Conservation (phyloP, 2,797 vertebrate species). For the Eupleurogrammus muticus region DNA sequence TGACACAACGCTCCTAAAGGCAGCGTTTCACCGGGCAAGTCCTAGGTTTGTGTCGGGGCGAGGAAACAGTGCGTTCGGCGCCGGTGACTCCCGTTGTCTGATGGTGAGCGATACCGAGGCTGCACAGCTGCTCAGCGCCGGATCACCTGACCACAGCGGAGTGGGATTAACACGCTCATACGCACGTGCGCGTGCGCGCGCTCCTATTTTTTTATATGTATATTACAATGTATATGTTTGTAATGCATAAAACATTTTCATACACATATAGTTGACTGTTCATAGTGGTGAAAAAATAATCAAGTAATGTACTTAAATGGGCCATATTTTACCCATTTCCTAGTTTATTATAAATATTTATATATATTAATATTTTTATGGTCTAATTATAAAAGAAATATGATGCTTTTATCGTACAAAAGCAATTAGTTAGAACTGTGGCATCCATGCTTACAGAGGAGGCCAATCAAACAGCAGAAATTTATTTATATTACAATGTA, state of each 20-base stretch:
- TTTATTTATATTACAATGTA: not conserved
- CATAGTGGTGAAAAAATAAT: no score
- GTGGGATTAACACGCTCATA: constrained; percentile 46
- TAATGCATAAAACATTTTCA: not conserved
- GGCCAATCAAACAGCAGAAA: no score
- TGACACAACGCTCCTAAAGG: constrained; percentile 41
- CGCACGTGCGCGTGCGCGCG: not conserved
- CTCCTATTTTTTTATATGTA: not conserved
- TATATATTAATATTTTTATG: no score
- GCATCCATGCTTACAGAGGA: no score
- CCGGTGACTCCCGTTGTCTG: constrained; percentile 75
- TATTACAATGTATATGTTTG: not conserved
- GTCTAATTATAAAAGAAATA: no score
- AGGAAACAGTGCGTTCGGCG: constrained; percentile 32
- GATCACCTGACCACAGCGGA: constrained; percentile 81
- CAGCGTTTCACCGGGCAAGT: constrained; percentile 40
- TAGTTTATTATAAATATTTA: no score
- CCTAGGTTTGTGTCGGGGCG: constrained; percentile 16
- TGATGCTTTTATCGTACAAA: no score
- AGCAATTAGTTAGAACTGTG: no score
- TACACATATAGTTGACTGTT: not conserved
- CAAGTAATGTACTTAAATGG: no score
- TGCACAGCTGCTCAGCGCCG: constrained; percentile 78
- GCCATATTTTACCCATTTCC: no score
- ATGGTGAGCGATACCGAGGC: constrained; percentile 69